Conservation (phyloP, 2,888 invertebrate genomes). For the Trachelus iudaicus region DNA sequence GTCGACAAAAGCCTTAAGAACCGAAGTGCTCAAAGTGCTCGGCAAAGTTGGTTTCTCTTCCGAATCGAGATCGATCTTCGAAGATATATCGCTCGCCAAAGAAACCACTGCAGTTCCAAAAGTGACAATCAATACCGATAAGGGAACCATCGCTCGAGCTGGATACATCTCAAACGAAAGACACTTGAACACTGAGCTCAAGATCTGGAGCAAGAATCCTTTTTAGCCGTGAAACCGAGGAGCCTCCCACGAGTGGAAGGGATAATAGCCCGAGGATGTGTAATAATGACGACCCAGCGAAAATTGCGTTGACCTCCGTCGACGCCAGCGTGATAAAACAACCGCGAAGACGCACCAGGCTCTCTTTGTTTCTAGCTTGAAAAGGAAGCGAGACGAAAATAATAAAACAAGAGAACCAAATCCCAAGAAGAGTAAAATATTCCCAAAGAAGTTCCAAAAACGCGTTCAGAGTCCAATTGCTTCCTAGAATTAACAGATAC, state of each 20-base stretch:
- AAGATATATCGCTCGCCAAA: constrained; percentile 30
- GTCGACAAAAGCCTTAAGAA: constrained; percentile 18
- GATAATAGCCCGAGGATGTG: constrained; percentile 40
- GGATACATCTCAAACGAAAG: background rate
- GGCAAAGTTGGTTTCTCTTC: constrained; percentile 20
- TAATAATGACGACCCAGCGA: constrained; percentile 32
- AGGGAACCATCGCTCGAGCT: background rate
- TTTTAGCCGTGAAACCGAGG: constrained; percentile 7
- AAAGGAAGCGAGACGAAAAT: background rate
- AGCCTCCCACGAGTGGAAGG: constrained; percentile 22
- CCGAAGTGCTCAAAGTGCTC: constrained; percentile 8
- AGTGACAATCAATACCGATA: background rate
- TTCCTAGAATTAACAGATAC: background rate
- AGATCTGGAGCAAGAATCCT: constrained; percentile 10
- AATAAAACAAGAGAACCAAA: no score
- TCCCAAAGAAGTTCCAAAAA: background rate
- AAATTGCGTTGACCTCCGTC: constrained; percentile 43
- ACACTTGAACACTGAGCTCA: constrained; percentile 7
- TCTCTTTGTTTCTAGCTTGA: background rate
- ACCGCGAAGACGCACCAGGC: background rate
- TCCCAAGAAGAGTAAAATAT: background rate
- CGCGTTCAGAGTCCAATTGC: background rate
- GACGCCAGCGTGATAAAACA: constrained; percentile 1
- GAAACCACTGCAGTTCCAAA: background rate
- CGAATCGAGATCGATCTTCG: constrained; percentile 42